Evolutionary conservation across 2,888 invertebrate genomes (phyloP), one percentile per base, ranked within the genome.

Genomic region (Lacanobia wlatinum): DNA sequence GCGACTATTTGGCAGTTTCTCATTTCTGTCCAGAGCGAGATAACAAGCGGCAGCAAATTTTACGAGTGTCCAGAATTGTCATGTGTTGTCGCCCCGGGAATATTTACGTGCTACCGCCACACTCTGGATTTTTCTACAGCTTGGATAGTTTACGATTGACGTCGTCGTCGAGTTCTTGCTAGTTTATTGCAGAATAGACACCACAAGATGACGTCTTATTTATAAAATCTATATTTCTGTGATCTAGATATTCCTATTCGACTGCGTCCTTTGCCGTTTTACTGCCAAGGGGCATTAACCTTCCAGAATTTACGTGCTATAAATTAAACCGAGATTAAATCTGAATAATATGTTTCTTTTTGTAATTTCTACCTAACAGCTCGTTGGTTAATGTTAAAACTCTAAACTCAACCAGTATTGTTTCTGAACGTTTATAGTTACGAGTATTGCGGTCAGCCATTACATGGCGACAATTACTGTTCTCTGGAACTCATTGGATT

Each of bases 21-120:
- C 87, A 84, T 88, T 87, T 84, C 87, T 83, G 82, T 83, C 68
- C 76, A 80, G 82, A 73, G 65, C 76, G 81, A 89, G 90, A 92
- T 94, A 93, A 94, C 92, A 91, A 91, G 92, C 87, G 82, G 70
- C 71, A 58, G 28, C 63, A 88, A 87, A 86, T 91, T 94, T 94
- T 94, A 95, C 90, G 93, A 93, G 82, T 87, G 76, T 85, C 83
- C 89, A 81, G 82, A 90, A 91, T 88, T 89, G 88, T 89, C 40
- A 43, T 87, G 82, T 84, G 83, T 87, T 84, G 83, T 87, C 87
- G 78, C 77, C 82, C 62, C 67, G 77, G 83, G 83, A 83, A 77
- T 88, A 87, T 87, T 88, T 88, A 87, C 87, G 87, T 73, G 78
- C 66, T 66, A 67, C 71, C 67, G 73, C 71, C 69, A 76, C 71